Evolutionary conservation across 1,140 invertebrate genomes (phyloP).

Genomic region (Dolichoris vasculosae): DNA sequence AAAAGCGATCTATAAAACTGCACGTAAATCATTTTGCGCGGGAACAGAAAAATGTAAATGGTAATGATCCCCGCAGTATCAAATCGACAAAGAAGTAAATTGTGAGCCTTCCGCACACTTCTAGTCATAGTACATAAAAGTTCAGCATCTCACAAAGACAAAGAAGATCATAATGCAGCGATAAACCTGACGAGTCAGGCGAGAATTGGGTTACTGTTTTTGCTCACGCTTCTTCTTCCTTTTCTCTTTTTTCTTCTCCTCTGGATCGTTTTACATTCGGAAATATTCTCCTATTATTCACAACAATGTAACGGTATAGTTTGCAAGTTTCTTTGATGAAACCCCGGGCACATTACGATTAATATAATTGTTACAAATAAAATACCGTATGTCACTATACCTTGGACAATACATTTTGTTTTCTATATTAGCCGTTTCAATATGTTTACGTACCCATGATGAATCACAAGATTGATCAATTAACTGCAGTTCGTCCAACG

Average conservation of each 20-base stretch:
- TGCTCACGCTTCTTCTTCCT: constrained; percentile 10
- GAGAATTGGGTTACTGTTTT: constrained; percentile 45
- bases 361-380: constrained; percentile 11
- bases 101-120: background rate
- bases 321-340: background rate
- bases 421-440: background rate
- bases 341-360: background rate
- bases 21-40: background rate
- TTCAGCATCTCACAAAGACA: constrained; percentile 25
- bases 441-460: constrained; percentile 40
- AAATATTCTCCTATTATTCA: constrained; percentile 27
- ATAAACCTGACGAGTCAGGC: constrained; percentile 46
- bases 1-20: background rate
- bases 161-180: constrained; percentile 36
- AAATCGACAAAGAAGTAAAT: constrained; percentile 2
- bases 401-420: constrained; percentile 9
- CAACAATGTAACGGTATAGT: constrained; percentile 19
- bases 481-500: constrained; percentile 34
- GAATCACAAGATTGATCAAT: constrained; percentile 51
- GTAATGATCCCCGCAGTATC: background rate
- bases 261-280: constrained; percentile 33
- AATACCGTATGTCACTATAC: constrained; percentile 12
- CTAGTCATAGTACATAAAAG: background rate
- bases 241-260: background rate
- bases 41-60: background rate